phyloP scores from a whole-genome alignment of 2,888 invertebrate genomes.

The Caenorhabditis auriculariae region DNA sequence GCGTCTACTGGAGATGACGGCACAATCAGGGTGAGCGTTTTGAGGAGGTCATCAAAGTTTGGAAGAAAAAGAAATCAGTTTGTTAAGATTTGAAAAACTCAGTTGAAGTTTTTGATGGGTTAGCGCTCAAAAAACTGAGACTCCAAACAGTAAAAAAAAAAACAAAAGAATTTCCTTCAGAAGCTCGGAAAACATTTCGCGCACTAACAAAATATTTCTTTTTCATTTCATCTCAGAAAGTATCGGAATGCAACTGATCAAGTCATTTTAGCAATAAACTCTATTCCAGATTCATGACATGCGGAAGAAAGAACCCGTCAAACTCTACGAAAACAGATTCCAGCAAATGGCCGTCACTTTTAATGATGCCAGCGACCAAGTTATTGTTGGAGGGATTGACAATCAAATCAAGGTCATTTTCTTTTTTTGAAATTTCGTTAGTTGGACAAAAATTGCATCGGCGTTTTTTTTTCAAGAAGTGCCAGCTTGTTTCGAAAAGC shows the following conservation, averaged over 20 bases:
- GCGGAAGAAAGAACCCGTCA: slow-evolving; percentile 78
- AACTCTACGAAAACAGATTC: slow-evolving; percentile 67
- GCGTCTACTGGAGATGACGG: slow-evolving; percentile 94
- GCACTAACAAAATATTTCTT: too few species aligned
- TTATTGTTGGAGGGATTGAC: slow-evolving; percentile 92
- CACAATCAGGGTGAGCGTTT: slow-evolving; percentile 75
- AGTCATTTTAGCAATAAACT: too few species aligned
- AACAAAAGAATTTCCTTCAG: too few species aligned
- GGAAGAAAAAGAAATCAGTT: too few species aligned
- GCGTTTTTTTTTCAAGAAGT: too few species aligned
- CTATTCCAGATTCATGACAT: slow-evolving; percentile 75
- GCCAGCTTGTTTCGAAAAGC: slow-evolving; percentile 4
- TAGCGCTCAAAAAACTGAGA: too few species aligned
- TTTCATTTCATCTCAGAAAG: too few species aligned
- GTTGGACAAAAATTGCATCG: neutral
- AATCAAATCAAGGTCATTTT: slow-evolving; percentile 81
- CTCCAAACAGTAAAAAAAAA: too few species aligned
- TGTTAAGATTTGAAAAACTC: neutral
- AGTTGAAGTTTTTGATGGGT: neutral
- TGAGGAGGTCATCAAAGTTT: too few species aligned
- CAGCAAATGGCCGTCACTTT: slow-evolving; percentile 82
- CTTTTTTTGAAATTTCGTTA: too few species aligned
- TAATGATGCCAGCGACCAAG: slow-evolving; percentile 91
- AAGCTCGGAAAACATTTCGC: too few species aligned
- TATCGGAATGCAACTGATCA: too few species aligned